Conservation (phyloP, 1,140 invertebrate species). For the Sycophaga agraensis region DNA sequence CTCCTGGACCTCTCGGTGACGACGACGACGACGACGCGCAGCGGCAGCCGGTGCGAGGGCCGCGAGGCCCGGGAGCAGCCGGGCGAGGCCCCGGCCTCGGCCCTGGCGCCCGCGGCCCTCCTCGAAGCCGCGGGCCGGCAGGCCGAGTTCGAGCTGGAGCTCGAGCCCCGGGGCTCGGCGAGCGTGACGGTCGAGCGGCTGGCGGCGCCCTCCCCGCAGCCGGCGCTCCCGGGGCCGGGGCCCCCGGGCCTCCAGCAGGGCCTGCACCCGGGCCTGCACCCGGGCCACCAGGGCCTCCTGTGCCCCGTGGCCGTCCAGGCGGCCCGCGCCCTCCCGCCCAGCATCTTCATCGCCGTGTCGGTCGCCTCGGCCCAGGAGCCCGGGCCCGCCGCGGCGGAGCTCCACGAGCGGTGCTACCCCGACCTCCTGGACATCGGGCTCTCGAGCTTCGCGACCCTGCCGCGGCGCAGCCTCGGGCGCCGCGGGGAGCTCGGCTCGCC, state of each 20-base stretch:
- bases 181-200: conserved; percentile 79
- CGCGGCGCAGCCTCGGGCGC: conserved; percentile 53
- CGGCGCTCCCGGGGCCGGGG: conserved; percentile 56
- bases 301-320: neutral
- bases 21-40: conserved; percentile 63
- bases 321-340: conserved; percentile 61
- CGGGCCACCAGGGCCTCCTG: conserved; percentile 50
- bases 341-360: conserved; percentile 75
- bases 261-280: neutral
- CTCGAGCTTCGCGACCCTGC: conserved; percentile 65
- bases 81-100: too few species aligned
- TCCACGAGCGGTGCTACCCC: conserved; percentile 66
- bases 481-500: conserved; percentile 51
- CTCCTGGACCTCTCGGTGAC: conserved; percentile 76
- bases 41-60: neutral
- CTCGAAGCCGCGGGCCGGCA: neutral
- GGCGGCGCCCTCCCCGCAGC: conserved; percentile 47
- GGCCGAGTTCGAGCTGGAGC: conserved; percentile 9
- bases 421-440: conserved; percentile 66
- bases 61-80: too few species aligned
- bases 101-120: too few species aligned
- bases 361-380: conserved; percentile 39
- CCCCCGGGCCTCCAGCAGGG: conserved; percentile 60
- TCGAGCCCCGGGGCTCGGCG: conserved; percentile 50
- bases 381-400: neutral